Base-by-base conservation (phyloP, 2,888 invertebrate species). In the Cephus spinipes region DNA sequence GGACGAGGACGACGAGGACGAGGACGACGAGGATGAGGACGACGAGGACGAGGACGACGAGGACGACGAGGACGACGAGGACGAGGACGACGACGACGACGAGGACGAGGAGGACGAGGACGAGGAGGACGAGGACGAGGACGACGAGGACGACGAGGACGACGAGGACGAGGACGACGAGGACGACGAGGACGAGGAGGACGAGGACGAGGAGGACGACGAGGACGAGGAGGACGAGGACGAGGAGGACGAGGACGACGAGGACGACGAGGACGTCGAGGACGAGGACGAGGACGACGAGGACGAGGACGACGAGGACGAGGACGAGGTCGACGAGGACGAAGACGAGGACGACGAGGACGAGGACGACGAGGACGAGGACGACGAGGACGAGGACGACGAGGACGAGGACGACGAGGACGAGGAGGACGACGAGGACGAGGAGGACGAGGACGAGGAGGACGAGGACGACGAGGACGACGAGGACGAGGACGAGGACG, bases 1-100 rank as follows among this genome's bases (percentile, higher is more conserved):
- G 73, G 79, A 68, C 69, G 68, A 12, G 69, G 73, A 55, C 71
- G 32, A 73, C 76, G 71, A 76, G 74, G 74, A 74, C 68, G 68
- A 68, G 76, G 76, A 55, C 2, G n/a, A n/a, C n/a, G n/a, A n/a
- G n/a, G n/a, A n/a, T n/a, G n/a, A n/a, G n/a, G n/a, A n/a, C n/a
- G n/a, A n/a, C n/a, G n/a, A n/a, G n/a, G n/a, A n/a, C n/a, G n/a
- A n/a, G n/a, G n/a, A n/a, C n/a, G n/a, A n/a, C 68, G 68, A 68
- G 68, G 68, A 68, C 68, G 23, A 68, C 12, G 68, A 68, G 12
- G 68, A 68, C 68, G 68, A 68, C 12, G 68, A 68, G 12, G 68
- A 68, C 12, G 68, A 68, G 12, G 68, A 68, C 12, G 68, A 68
- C 68, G 68, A 68, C 68, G 68, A 68, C 68, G 68, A 68, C 68